A percentile compares a stretch with the other conserved stretches of the same genome.
Evolutionary conservation across 2,113 vertebrate genomes (phyloP).

Genomic region (Saguinus imperator): DNA sequence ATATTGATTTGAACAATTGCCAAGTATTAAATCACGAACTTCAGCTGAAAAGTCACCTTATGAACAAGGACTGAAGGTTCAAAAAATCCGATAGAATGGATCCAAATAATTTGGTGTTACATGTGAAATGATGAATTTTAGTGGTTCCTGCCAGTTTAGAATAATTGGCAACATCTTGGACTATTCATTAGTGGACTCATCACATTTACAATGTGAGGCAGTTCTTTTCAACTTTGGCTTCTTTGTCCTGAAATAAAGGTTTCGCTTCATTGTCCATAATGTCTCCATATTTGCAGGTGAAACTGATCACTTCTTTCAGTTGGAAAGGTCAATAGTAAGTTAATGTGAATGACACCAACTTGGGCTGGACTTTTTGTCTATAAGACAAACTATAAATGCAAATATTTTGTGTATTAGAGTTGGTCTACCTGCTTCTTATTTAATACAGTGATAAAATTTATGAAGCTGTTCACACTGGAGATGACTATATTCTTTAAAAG

Average conservation of each 20-base stretch:
- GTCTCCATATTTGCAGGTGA: background rate
- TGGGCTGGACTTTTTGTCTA: background rate
- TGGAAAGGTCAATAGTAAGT: background rate
- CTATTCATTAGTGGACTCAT: slow-evolving; percentile 56
- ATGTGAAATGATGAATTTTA: slow-evolving; percentile 67
- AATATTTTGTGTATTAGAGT: slow-evolving; percentile 34
- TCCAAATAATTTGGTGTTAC: slow-evolving; percentile 79
- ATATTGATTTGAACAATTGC: slow-evolving; percentile 84
- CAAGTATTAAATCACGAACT: slow-evolving; percentile 87
- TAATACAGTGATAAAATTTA: background rate
- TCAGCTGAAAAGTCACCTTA: slow-evolving; percentile 88
- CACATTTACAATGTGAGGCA: slow-evolving; percentile 70
- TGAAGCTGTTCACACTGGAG: background rate
- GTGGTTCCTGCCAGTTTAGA: slow-evolving; percentile 71
- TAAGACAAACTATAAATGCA: background rate
- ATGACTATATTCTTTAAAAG: background rate
- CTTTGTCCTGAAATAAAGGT: slow-evolving; percentile 6
- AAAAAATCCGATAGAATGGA: slow-evolving; percentile 76
- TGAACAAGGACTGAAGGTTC: slow-evolving; percentile 83
- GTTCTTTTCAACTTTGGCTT: slow-evolving; percentile 62
- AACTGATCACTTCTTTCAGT: background rate
- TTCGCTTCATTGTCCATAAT: background rate
- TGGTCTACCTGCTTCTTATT: background rate
- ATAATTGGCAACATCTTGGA: slow-evolving; percentile 72
- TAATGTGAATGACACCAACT: background rate